These are phyloP conservation scores for Ranitomeya variabilis DNA, from an alignment of 2,113 vertebrate species.

Conservation along the genomic window DNA sequence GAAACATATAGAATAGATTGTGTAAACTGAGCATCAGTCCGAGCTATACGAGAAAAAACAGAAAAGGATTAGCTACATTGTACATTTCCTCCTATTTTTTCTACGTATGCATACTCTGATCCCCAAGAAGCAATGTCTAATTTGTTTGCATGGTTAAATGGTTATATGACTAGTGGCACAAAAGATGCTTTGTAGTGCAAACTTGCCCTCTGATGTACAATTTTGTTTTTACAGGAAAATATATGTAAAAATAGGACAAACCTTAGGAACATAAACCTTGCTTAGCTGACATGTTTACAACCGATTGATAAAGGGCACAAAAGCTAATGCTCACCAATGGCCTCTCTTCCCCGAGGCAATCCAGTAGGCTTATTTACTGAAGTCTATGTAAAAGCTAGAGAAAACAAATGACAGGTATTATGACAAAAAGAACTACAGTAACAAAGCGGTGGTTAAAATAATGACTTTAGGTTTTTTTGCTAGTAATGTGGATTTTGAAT, in stretches of 20 bases:
- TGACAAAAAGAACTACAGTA: background rate
- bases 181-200: conserved; percentile 30
- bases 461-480: background rate
- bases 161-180: background rate
- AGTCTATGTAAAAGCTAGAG: background rate
- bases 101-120: background rate
- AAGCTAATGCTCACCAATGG: conserved; percentile 22
- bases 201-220: conserved; percentile 1
- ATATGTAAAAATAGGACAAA: conserved; percentile 10
- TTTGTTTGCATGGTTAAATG: conserved; percentile 9
- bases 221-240: conserved; percentile 33
- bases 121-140: background rate
- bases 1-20: too few relatives aligned
- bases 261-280: conserved; percentile 29
- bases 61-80: background rate
- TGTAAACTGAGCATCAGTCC: background rate
- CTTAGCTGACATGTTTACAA: conserved; percentile 48
- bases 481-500: background rate
- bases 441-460: conserved; percentile 6
- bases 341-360: conserved; percentile 29
- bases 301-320: conserved; percentile 45
- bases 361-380: conserved; percentile 7
- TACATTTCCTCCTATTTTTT: background rate
- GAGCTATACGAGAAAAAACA: background rate
- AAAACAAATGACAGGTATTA: conserved; percentile 22